A percentile compares a stretch with the other conserved stretches of the same genome.
Conservation (phyloP, 2,888 invertebrate genomes). For the Caenorhabditis sp. region DNA sequence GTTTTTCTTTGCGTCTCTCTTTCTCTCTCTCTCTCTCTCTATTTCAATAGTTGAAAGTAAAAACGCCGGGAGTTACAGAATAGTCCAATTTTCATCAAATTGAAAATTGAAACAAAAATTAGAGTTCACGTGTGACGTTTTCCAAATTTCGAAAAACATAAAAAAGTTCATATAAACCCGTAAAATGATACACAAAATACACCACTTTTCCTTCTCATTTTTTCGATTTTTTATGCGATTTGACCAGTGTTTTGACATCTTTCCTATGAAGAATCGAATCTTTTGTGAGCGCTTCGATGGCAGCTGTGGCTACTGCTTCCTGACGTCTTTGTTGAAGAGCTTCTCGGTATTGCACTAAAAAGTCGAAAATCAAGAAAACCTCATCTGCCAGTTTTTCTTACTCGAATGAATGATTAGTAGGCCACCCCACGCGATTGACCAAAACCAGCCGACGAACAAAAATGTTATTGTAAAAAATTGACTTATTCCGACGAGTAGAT, state of each 20-base stretch:
- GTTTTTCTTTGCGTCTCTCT: too few relatives aligned
- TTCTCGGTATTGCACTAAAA: slow-evolving; percentile 70
- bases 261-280: slow-evolving; percentile 70
- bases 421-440: slow-evolving; percentile 97
- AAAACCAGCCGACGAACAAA: slow-evolving; percentile 87
- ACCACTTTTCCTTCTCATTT: too few relatives aligned
- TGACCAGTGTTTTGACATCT: slow-evolving; percentile 67
- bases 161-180: too few relatives aligned
- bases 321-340: slow-evolving; percentile 69
- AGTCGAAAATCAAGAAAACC: not conserved
- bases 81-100: too few relatives aligned
- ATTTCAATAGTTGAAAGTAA: too few relatives aligned
- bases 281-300: slow-evolving; percentile 70
- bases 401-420: slow-evolving; percentile 88
- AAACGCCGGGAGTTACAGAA: too few relatives aligned
- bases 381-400: too few relatives aligned
- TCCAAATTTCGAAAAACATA: too few relatives aligned
- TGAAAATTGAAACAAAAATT: too few relatives aligned
- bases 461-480: slow-evolving; percentile 93
- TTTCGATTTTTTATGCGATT: slow-evolving; percentile 60
- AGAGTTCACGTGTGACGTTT: too few relatives aligned
- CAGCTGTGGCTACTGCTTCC: slow-evolving; percentile 69
- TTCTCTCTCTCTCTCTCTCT: too few relatives aligned
- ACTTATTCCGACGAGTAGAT: slow-evolving; percentile 78
- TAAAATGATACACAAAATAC: too few relatives aligned